These are phyloP conservation scores for Mallotus villosus DNA, from an alignment of 2,797 vertebrate species.

Conservation along the genomic window DNA sequence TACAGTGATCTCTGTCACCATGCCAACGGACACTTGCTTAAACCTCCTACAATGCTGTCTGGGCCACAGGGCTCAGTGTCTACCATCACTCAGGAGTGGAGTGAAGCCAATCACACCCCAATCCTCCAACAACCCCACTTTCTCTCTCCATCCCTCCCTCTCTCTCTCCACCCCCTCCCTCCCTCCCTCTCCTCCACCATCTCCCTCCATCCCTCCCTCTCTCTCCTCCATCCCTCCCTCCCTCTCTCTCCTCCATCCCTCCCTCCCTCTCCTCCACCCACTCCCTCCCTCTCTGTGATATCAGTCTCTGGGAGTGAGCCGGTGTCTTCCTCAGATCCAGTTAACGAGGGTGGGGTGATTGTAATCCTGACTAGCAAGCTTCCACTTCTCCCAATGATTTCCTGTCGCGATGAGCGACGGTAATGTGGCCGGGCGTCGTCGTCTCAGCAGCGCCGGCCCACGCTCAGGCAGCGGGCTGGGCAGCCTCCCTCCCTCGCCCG, in stretches of 20 bases:
- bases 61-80: too few relatives aligned
- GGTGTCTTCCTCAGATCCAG: not conserved
- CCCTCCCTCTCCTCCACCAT: not conserved
- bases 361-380: not conserved
- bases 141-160: too few relatives aligned
- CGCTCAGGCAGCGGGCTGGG: not conserved
- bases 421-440: not conserved
- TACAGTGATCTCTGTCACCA: too few relatives aligned
- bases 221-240: not conserved
- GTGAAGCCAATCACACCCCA: too few relatives aligned
- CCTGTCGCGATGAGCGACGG: constrained; percentile 14
- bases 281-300: not conserved
- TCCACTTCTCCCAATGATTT: constrained; percentile 7
- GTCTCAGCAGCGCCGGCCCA: not conserved
- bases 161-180: not conserved
- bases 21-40: constrained; percentile 49
- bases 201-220: not conserved
- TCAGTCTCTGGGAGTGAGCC: not conserved
- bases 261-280: not conserved
- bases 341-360: not conserved
- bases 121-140: not conserved
- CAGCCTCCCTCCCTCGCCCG: not conserved
- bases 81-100: too few relatives aligned
- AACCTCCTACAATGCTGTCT: constrained; percentile 35
- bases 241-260: not conserved